phyloP scores from a whole-genome alignment of 2,888 invertebrate species.

The Creontiades dilutus region DNA sequence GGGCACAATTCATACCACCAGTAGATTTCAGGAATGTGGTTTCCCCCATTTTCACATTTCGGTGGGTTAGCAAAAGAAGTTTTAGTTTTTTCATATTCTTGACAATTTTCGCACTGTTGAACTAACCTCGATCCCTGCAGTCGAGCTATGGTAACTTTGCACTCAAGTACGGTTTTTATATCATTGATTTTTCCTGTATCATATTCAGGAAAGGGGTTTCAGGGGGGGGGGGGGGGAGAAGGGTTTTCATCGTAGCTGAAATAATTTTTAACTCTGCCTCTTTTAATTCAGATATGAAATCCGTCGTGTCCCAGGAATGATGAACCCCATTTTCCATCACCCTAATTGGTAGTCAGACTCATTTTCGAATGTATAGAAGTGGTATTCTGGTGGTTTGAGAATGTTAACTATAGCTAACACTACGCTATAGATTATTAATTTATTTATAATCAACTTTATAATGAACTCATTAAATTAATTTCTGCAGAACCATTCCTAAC shows the following conservation, averaged over 20 bases:
- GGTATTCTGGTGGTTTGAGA: background rate
- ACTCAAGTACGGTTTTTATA: background rate
- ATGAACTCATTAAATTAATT: conserved; percentile 14
- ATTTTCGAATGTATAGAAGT: background rate
- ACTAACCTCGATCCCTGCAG: background rate
- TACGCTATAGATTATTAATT: too few species aligned
- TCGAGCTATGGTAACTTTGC: background rate
- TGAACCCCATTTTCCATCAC: background rate
- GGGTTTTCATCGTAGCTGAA: background rate
- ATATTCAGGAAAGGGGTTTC: too few species aligned
- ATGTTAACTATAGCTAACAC: too few species aligned
- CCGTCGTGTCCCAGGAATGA: background rate
- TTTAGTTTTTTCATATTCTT: background rate
- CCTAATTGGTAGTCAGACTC: background rate
- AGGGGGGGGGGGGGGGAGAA: too few species aligned
- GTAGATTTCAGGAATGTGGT: background rate
- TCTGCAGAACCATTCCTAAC: conserved; percentile 25
- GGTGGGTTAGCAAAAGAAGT: background rate
- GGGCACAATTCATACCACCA: background rate
- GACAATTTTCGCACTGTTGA: background rate
- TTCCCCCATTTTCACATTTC: too few species aligned
- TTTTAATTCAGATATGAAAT: background rate
- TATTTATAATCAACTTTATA: too few species aligned
- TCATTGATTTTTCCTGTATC: background rate
- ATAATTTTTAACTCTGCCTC: background rate